Conservation (phyloP, 2,113 vertebrate genomes). For the Chrysemys picta region DNA sequence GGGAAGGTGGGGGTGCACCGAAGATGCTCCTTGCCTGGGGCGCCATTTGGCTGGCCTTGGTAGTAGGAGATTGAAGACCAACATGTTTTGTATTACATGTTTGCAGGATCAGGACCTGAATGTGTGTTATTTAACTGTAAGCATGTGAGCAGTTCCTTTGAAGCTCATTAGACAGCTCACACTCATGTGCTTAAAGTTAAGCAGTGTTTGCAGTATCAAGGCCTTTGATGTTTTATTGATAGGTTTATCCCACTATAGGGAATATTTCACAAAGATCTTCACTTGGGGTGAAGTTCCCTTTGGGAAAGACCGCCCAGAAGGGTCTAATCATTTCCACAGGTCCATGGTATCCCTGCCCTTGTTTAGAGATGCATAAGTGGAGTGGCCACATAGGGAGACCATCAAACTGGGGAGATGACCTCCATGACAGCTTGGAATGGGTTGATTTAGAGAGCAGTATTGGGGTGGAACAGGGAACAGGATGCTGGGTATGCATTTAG, state of each 20-base stretch:
- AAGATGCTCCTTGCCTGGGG: no score
- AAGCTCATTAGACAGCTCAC: not conserved
- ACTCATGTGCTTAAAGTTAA: conserved; percentile 30
- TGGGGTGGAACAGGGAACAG: not conserved
- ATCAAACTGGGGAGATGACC: not conserved
- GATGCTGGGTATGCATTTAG: not conserved
- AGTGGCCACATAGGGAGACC: not conserved
- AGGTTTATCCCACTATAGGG: conserved; percentile 33
- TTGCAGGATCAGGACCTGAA: conserved; percentile 34
- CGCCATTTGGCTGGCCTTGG: no score
- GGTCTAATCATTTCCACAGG: not conserved
- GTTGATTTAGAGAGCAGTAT: not conserved
- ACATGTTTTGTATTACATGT: not conserved
- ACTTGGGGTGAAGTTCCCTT: not conserved
- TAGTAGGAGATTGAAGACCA: not conserved
- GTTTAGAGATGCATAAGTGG: not conserved
- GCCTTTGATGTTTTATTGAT: conserved; percentile 24
- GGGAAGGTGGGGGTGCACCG: no score
- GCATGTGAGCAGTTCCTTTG: not conserved
- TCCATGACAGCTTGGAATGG: not conserved
- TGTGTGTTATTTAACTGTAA: not conserved
- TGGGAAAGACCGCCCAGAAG: not conserved
- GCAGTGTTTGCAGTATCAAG: not conserved
- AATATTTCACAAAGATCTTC: conserved; percentile 3
- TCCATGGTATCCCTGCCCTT: fast-evolving